phyloP scores from a whole-genome alignment of 2,888 invertebrate species.

The Erynnis tages region DNA sequence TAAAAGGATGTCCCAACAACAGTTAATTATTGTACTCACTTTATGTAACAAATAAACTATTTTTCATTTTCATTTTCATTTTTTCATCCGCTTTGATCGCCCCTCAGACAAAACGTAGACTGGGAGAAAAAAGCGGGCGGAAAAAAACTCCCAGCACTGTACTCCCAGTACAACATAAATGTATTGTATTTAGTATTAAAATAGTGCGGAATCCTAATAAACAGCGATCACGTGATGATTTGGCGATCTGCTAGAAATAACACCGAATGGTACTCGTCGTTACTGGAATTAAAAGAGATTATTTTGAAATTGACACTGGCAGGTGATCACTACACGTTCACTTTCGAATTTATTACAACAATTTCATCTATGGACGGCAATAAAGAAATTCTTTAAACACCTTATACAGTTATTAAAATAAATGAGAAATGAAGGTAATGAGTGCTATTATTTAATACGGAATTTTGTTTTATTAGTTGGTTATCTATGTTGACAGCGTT shows the following conservation, averaged over 20 bases:
- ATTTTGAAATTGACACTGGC: background rate
- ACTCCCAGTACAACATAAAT: too few relatives aligned
- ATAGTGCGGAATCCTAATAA: background rate
- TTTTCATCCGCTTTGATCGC: too few relatives aligned
- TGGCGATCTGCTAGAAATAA: constrained; percentile 4
- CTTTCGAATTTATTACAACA: constrained; percentile 19
- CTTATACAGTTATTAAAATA: constrained; percentile 7
- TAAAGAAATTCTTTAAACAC: constrained; percentile 15
- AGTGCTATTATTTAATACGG: background rate
- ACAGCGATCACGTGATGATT: background rate
- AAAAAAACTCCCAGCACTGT: too few relatives aligned
- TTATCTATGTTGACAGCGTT: too few relatives aligned
- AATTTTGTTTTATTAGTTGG: background rate
- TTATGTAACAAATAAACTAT: too few relatives aligned
- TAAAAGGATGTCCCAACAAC: too few relatives aligned
- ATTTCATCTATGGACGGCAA: constrained; percentile 16
- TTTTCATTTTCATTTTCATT: too few relatives aligned
- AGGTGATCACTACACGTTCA: constrained; percentile 13
- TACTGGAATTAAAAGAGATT: background rate
- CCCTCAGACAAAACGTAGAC: too few relatives aligned
- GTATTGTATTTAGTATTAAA: too few relatives aligned
- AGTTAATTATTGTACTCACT: too few relatives aligned
- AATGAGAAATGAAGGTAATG: background rate
- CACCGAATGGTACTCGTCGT: background rate
- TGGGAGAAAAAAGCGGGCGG: too few relatives aligned